phyloP scores from a whole-genome alignment of 2,113 vertebrate genomes.

The Phrynocephalus versicolor region DNA sequence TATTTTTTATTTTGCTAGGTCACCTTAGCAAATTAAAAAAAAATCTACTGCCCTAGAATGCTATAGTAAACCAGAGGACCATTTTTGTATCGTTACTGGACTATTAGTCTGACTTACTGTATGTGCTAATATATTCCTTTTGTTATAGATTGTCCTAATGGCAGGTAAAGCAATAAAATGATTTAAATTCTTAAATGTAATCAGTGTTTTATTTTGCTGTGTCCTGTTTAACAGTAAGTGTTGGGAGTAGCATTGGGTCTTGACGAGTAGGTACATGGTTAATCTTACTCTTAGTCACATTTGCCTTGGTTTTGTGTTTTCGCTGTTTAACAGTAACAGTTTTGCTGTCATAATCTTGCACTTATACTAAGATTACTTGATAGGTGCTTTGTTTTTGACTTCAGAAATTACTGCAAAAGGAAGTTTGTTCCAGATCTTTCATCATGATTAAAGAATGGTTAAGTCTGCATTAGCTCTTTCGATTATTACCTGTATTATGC shows the following conservation, averaged over 20 bases:
- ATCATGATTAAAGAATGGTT: neutral
- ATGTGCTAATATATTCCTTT: conserved; percentile 93
- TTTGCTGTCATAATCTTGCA: neutral
- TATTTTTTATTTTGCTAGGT: conserved; percentile 75
- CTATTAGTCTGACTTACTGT: conserved; percentile 89
- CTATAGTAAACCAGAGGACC: conserved; percentile 87
- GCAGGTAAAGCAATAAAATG: conserved; percentile 98
- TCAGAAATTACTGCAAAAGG: neutral
- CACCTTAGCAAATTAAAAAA: conserved; percentile 74
- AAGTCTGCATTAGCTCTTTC: neutral
- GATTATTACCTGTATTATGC: neutral
- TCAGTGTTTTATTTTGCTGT: conserved; percentile 54
- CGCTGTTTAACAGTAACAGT: neutral
- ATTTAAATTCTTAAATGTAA: conserved; percentile 82
- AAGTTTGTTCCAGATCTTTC: neutral
- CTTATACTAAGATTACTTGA: neutral
- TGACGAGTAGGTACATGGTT: conserved; percentile 16
- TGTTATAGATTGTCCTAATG: conserved; percentile 96
- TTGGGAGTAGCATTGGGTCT: conserved; percentile 5
- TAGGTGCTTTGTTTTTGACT: neutral
- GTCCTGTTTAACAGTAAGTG: neutral
- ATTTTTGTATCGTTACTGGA: conserved; percentile 90
- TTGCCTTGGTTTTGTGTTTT: neutral
- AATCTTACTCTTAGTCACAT: neutral
- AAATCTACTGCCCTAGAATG: conserved; percentile 76